Percentiles rank a stretch among this genome's conserved stretches.
phyloP scores from a whole-genome alignment of 2,113 vertebrate genomes.

The Etia nguti region DNA sequence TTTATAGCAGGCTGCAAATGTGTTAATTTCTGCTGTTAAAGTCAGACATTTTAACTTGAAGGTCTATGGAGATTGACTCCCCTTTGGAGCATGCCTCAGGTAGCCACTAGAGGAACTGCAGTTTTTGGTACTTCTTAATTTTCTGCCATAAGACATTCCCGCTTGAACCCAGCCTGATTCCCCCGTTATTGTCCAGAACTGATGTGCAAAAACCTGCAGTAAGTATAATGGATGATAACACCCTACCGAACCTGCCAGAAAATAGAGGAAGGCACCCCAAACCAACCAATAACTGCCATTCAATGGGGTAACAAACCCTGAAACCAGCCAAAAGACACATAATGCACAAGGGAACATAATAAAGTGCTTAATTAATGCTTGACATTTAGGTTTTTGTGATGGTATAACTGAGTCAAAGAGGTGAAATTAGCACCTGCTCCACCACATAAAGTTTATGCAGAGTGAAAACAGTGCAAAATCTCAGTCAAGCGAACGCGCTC shows the following conservation, averaged over 20 bases:
- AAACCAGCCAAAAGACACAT: background rate
- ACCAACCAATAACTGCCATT: background rate
- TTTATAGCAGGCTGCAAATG: background rate
- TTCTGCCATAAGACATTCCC: rapidly evolving
- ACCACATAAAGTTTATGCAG: background rate
- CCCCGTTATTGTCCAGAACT: background rate
- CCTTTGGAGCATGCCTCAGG: background rate
- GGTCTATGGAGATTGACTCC: background rate
- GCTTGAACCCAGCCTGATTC: background rate
- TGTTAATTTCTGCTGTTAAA: background rate
- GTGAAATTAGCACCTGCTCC: background rate
- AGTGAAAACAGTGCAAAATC: background rate
- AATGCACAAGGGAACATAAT: background rate
- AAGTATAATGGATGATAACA: background rate
- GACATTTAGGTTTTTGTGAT: background rate
- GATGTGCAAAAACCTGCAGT: background rate
- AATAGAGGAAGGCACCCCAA: background rate
- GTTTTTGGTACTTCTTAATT: background rate
- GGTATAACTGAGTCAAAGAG: background rate
- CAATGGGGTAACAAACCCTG: background rate
- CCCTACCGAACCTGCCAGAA: background rate
- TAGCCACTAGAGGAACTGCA: background rate
- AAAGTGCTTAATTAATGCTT: background rate
- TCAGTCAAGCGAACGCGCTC: background rate
- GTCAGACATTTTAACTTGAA: background rate